Percentiles rank a stretch among this genome's conserved stretches.
These are phyloP conservation scores for Graphium colonna DNA, from an alignment of 2,888 invertebrate genomes.

Conservation along the genomic window DNA sequence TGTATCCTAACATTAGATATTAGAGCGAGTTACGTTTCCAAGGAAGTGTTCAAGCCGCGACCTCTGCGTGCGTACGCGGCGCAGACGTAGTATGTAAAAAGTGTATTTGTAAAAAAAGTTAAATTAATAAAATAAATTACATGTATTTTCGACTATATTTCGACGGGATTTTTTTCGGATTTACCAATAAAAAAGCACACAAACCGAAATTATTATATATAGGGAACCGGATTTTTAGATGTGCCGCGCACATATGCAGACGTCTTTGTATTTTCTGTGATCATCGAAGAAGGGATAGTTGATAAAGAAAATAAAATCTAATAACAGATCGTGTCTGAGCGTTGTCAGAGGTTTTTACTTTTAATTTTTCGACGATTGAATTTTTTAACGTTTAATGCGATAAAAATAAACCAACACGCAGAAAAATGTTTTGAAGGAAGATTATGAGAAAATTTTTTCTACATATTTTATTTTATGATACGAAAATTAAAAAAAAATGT, in stretches of 20 bases:
- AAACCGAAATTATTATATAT: constrained; percentile 44
- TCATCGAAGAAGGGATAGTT: constrained; percentile 73
- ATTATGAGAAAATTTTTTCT: constrained; percentile 59
- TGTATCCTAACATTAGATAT: constrained; percentile 75
- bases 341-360: constrained; percentile 59
- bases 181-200: constrained; percentile 23
- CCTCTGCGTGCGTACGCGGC: constrained; percentile 40
- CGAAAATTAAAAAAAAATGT: constrained; percentile 42
- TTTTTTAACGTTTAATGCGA: constrained; percentile 62
- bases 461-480: constrained; percentile 63
- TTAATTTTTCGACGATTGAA: constrained; percentile 66
- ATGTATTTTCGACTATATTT: constrained; percentile 64
- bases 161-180: constrained; percentile 39
- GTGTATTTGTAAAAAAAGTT: constrained; percentile 8
- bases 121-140: constrained; percentile 18
- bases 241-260: constrained; percentile 42
- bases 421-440: not conserved
- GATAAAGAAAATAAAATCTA: constrained; percentile 33
- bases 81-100: constrained; percentile 28
- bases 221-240: constrained; percentile 36
- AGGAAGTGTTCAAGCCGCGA: constrained; percentile 69
- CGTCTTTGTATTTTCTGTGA: constrained; percentile 62
- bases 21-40: constrained; percentile 77
- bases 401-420: constrained; percentile 37
- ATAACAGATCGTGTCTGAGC: constrained; percentile 63